phyloP scores from a whole-genome alignment of 2,113 vertebrate genomes.

The Marmota flaviventris region DNA sequence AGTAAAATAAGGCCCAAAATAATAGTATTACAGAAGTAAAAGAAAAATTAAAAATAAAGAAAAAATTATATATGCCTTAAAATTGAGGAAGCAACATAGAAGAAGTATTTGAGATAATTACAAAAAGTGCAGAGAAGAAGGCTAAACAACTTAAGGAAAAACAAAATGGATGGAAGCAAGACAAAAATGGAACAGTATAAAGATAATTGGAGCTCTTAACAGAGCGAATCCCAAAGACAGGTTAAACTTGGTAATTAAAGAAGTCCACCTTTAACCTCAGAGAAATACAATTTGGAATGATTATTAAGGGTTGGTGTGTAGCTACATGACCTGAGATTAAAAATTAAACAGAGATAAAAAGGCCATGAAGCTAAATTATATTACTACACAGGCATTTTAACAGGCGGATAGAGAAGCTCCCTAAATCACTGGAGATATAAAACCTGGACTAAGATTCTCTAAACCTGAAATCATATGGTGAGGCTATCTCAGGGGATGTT shows the following conservation, averaged over 20 bases:
- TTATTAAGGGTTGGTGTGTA: background rate
- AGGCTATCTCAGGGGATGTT: background rate
- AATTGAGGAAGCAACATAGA: background rate
- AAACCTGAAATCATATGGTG: background rate
- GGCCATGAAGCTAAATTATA: background rate
- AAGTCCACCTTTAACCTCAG: background rate
- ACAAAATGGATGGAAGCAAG: background rate
- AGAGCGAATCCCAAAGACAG: background rate
- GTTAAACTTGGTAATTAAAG: background rate
- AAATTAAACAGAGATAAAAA: background rate
- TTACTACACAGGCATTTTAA: background rate
- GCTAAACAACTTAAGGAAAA: constrained; percentile 1
- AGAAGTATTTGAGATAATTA: constrained; percentile 32
- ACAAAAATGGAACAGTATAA: background rate
- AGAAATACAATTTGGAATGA: background rate
- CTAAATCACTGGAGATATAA: background rate
- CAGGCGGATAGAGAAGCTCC: background rate
- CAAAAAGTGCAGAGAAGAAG: background rate
- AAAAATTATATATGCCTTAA: background rate
- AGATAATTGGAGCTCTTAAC: background rate
- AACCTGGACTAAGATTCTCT: background rate
- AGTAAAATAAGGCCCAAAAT: constrained; percentile 2
- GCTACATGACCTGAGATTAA: background rate
- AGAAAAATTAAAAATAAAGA: background rate
- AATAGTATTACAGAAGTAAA: background rate